These are phyloP conservation scores for Achatina immaculata DNA, from an alignment of 1,140 invertebrate species.

Conservation along the genomic window DNA sequence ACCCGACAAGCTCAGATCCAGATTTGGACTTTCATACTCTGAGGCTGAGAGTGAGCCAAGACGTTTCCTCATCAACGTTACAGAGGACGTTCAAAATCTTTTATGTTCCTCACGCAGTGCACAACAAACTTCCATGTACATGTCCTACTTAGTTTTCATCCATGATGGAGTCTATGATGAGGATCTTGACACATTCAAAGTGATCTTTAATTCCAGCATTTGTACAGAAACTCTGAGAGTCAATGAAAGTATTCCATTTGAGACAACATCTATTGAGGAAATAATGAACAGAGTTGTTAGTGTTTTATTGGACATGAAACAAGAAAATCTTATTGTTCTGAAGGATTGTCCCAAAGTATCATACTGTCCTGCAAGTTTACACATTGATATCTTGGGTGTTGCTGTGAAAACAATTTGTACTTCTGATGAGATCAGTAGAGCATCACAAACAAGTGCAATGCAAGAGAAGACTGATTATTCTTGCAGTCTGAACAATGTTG, in stretches of 20 bases:
- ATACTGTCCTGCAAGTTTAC: too few species aligned
- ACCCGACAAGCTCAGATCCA: slow-evolving; percentile 6
- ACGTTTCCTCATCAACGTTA: slow-evolving; percentile 45
- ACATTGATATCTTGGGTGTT: not conserved
- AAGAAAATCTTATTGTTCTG: not conserved
- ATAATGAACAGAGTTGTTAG: not conserved
- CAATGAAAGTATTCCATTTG: not conserved
- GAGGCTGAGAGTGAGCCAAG: slow-evolving; percentile 46
- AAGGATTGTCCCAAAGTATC: too few species aligned
- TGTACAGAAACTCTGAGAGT: not conserved
- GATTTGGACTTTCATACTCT: slow-evolving; percentile 35
- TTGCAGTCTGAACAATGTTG: not conserved
- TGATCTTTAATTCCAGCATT: slow-evolving; percentile 3
- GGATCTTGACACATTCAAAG: slow-evolving; percentile 3
- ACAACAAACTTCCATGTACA: not conserved
- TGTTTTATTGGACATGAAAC: slow-evolving; percentile 26
- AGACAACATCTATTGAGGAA: not conserved
- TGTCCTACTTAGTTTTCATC: slow-evolving; percentile 12
- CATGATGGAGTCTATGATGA: slow-evolving; percentile 24
- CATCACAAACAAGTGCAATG: not conserved
- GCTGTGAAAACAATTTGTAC: not conserved
- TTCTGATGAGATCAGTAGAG: not conserved
- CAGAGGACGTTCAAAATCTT: slow-evolving; percentile 36
- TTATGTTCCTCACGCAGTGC: not conserved
- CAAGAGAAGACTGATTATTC: slow-evolving; percentile 1